Evolutionary conservation across 2,797 vertebrate species (phyloP), one percentile per base, ranked within the genome.

Genomic region (Danio jaintianensis): DNA sequence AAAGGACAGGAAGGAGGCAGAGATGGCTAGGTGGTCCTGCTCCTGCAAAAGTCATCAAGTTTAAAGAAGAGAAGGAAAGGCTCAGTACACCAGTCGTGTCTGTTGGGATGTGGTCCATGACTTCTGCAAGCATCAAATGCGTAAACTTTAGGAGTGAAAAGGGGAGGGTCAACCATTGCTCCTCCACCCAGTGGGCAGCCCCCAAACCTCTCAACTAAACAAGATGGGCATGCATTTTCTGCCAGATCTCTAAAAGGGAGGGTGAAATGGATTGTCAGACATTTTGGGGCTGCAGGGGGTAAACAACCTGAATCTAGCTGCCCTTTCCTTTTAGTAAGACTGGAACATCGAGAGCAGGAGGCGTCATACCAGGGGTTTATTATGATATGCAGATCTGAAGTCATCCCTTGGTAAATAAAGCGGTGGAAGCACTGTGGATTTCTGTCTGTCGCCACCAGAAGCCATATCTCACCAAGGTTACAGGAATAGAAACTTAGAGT

Each of bases 401-500:
- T 85, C 76, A 81, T 66, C 71, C 81, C 82, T 79, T 84, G 85
- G 86, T 85, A 79, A 93, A 93, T 92, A 92, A 85, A 75, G 2
- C 83, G 78, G 90, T 91, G 89, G 93, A 91, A 90, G 83, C 87
- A 88, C 87, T 88, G 86, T 52, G 78, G 77, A 91, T 92, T 90
- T 72, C 73, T 63, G 76, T 78, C 81, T 84, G 84, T 68, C 64
- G 7, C 68, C 78, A 78, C 71, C 61, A 62, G 48, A 42, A 53
- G 62, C 18, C 50, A 76, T 77, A 61, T 55, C 36, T 52, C 87
- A 92, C 89, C 91, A 92, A 85, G 83, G 84, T 43, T 90, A 95
- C 94, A 92, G 91, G 90, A 95, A 96, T 95, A 95, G 94, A 92
- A 85, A 86, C n/a, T 88, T 71, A 83, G 85, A 86, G 80, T 69